These are phyloP conservation scores for Lophotriccus pileatus DNA, from an alignment of 2,797 vertebrate genomes.

Conservation along the genomic window DNA sequence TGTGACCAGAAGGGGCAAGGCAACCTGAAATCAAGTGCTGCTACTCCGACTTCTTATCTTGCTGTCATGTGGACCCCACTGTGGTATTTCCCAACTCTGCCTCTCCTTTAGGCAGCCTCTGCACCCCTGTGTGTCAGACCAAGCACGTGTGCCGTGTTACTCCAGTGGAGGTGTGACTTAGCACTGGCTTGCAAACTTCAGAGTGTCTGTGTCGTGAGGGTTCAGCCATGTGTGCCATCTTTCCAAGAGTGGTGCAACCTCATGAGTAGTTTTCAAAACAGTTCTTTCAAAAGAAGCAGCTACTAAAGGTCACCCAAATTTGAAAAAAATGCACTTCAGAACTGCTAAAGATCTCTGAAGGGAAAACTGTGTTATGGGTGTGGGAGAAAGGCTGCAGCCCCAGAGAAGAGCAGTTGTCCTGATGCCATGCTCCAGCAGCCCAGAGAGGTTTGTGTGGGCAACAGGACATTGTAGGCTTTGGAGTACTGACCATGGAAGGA, in stretches of 20 bases:
- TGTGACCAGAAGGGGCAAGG: neutral
- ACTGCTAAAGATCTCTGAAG: neutral
- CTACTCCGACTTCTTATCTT: neutral
- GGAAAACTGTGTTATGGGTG: no score
- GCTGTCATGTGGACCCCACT: neutral
- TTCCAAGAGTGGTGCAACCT: neutral
- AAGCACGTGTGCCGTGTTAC: accelerated
- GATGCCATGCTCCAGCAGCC: neutral
- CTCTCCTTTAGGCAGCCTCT: neutral
- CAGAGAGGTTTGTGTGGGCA: neutral
- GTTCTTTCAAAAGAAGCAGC: neutral
- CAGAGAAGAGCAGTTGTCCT: neutral
- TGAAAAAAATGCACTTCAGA: neutral
- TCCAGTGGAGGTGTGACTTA: neutral
- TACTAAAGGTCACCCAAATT: neutral
- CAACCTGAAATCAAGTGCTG: neutral
- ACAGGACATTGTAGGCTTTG: neutral
- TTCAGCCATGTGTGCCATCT: neutral
- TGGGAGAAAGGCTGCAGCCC: neutral
- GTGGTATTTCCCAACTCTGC: neutral
- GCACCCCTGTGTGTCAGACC: neutral
- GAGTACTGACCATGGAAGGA: neutral
- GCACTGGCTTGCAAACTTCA: neutral
- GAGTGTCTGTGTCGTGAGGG: neutral
- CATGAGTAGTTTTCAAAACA: neutral